A percentile compares a stretch with the other conserved stretches of the same genome.
Conservation (phyloP, 1,140 invertebrate genomes). For the Vollenhovia emeryi region DNA sequence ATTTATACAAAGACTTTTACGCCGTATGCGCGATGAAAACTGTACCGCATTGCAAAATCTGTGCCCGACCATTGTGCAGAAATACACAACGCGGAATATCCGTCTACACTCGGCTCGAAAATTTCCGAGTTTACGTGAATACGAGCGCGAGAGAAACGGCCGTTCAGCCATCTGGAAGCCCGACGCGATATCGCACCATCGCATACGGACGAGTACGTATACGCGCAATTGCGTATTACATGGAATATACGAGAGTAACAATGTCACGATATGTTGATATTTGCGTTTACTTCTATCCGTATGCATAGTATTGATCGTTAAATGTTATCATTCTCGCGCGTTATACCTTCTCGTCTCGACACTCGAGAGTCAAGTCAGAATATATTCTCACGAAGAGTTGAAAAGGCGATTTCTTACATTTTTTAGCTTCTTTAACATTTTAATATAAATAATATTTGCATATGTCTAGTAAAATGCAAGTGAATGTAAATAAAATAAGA, state of each 20-base stretch:
- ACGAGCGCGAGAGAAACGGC: background rate
- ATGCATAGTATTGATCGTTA: slow-evolving; percentile 23
- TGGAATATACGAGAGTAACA: background rate
- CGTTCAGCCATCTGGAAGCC: slow-evolving; percentile 8
- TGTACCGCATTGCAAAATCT: background rate
- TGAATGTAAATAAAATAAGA: background rate
- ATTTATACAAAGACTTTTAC: slow-evolving; percentile 7
- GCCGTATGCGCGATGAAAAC: background rate
- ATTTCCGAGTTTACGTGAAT: slow-evolving; percentile 44
- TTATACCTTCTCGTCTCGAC: background rate
- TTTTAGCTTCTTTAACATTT: background rate
- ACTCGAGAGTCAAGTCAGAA: background rate
- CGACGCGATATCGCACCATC: background rate
- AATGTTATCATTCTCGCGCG: background rate
- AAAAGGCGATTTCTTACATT: background rate
- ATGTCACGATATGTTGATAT: slow-evolving; percentile 26
- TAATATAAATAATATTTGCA: background rate
- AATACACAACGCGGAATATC: slow-evolving; percentile 4
- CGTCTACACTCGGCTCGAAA: background rate
- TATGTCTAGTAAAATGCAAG: background rate
- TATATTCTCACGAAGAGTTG: background rate
- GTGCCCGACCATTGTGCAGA: slow-evolving; percentile 4
- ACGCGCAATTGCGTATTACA: slow-evolving; percentile 26
- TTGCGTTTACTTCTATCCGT: slow-evolving; percentile 10
- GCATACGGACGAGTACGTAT: background rate